phyloP scores from a whole-genome alignment of 2,888 invertebrate genomes.

The Athalia cordata region DNA sequence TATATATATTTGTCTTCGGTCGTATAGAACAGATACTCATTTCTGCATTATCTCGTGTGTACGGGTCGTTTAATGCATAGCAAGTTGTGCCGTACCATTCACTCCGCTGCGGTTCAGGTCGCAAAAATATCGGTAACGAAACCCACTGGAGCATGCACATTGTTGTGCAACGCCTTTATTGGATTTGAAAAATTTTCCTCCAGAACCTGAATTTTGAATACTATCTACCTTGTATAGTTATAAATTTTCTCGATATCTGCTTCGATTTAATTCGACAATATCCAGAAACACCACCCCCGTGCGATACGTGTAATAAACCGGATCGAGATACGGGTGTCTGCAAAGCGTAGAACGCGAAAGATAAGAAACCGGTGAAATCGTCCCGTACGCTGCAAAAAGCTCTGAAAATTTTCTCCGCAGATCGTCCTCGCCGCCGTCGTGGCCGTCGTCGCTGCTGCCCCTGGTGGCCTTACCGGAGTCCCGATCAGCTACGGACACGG shows the following conservation, averaged over 20 bases:
- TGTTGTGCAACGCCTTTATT: slow-evolving; percentile 53
- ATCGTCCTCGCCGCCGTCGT: slow-evolving; percentile 69
- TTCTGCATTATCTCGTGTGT: neutral
- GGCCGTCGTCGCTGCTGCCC: slow-evolving; percentile 74
- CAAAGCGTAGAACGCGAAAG: neutral
- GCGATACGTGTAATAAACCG: no score
- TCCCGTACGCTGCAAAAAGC: neutral
- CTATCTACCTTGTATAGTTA: neutral
- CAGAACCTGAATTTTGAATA: neutral
- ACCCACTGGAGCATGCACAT: slow-evolving; percentile 62
- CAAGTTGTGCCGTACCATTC: slow-evolving; percentile 45
- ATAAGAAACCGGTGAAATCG: neutral
- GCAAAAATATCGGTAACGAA: slow-evolving; percentile 62
- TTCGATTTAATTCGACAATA: neutral
- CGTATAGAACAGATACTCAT: neutral
- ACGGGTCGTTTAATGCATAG: neutral
- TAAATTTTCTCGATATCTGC: neutral
- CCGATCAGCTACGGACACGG: slow-evolving; percentile 64
- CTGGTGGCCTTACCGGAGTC: slow-evolving; percentile 75
- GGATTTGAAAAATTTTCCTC: neutral
- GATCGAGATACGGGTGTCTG: no score
- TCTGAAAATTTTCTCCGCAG: slow-evolving; percentile 55
- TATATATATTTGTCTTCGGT: no score
- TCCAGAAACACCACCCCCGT: neutral
- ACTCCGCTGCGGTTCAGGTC: slow-evolving; percentile 53